Percentiles rank a stretch among this genome's conserved stretches.
These are phyloP conservation scores for Antheraea mylitta DNA, from an alignment of 1,140 invertebrate genomes.

Conservation along the genomic window DNA sequence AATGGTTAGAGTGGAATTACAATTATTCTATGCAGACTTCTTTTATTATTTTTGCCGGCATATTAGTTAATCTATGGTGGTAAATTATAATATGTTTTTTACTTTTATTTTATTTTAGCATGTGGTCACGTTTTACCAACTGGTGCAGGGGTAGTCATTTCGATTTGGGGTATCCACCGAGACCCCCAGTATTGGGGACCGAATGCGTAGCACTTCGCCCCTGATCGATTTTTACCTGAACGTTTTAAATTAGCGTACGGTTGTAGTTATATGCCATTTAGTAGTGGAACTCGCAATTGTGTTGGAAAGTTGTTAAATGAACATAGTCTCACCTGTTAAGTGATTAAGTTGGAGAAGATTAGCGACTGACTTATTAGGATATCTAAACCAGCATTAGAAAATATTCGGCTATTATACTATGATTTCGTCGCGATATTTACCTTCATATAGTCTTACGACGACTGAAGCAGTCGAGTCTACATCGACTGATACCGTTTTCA, in stretches of 20 bases:
- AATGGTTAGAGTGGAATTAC: too few relatives aligned
- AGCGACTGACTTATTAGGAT: too few relatives aligned
- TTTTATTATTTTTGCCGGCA: too few relatives aligned
- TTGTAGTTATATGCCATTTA: constrained; percentile 81
- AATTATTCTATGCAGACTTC: too few relatives aligned
- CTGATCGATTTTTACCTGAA: constrained; percentile 83
- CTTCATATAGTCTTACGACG: too few relatives aligned
- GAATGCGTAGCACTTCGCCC: constrained; percentile 84
- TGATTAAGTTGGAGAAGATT: too few relatives aligned
- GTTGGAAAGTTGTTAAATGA: constrained; percentile 66
- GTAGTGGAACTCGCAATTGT: constrained; percentile 82
- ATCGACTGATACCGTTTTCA: too few relatives aligned
- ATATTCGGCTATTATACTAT: too few relatives aligned
- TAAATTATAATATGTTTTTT: not conserved
- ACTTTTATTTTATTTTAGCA: constrained; percentile 29
- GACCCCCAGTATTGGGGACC: constrained; percentile 78
- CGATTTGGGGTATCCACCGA: constrained; percentile 71
- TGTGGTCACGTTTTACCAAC: constrained; percentile 48
- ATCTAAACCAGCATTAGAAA: too few relatives aligned
- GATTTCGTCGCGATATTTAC: too few relatives aligned
- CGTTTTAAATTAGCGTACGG: constrained; percentile 67
- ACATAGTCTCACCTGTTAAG: too few relatives aligned
- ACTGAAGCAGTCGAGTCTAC: too few relatives aligned
- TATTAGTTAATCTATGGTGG: not conserved
- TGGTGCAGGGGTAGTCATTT: constrained; percentile 46